phyloP scores from a whole-genome alignment of 2,113 vertebrate species.

The Pangasianodon gigas region DNA sequence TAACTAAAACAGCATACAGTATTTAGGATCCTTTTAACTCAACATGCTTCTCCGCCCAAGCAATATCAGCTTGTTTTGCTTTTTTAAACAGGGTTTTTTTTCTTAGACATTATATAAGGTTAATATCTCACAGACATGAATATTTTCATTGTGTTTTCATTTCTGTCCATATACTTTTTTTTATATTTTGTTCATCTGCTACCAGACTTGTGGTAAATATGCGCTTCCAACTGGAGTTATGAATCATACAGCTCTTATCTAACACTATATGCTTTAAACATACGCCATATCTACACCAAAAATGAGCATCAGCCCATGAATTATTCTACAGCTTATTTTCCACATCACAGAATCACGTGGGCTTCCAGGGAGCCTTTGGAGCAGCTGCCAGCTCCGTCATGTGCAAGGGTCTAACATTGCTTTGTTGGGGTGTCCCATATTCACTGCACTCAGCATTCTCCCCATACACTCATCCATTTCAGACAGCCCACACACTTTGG shows the following conservation, averaged over 20 bases:
- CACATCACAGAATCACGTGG: conserved; percentile 51
- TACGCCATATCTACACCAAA: background rate
- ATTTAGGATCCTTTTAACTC: conserved; percentile 11
- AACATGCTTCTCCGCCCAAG: background rate
- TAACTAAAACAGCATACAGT: conserved; percentile 6
- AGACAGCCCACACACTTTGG: conserved; percentile 70
- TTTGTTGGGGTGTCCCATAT: conserved; percentile 69
- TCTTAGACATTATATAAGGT: background rate
- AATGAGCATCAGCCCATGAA: background rate
- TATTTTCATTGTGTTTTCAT: background rate
- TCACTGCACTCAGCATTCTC: conserved; percentile 62
- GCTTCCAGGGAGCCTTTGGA: conserved; percentile 44
- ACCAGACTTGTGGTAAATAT: background rate
- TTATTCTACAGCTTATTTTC: conserved; percentile 39
- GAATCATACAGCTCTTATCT: conserved; percentile 3
- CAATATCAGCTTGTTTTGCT: background rate
- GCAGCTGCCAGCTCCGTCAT: conserved; percentile 49
- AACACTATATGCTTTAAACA: conserved; percentile 3
- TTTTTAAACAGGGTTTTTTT: background rate
- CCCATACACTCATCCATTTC: conserved; percentile 53
- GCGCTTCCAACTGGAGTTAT: background rate
- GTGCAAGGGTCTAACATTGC: conserved; percentile 60
- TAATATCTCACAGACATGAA: background rate
- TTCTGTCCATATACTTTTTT: background rate
- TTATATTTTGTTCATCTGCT: background rate